Base-by-base conservation (phyloP, 2,113 vertebrate species). In the Corvus moneduloides region DNA sequence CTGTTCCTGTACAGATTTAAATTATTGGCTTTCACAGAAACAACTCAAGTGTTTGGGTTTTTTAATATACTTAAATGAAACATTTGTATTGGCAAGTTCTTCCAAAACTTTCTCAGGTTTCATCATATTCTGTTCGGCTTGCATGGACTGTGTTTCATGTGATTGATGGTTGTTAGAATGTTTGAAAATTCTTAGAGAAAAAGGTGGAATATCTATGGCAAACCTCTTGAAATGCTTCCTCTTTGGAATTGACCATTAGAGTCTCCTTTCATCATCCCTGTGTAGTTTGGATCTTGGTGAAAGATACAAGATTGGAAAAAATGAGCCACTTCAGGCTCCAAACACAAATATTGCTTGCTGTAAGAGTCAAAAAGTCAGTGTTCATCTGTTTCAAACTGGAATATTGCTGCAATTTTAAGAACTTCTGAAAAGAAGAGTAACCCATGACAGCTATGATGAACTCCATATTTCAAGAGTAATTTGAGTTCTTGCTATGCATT, bases 301-400 rank as follows among this genome's bases (percentile, higher is more conserved):
- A 28, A 78, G 58, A 11, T 37, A 75, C 7, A 24, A 46, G 30
- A 10, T 33, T n/a, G 33, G 5, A 48, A 7, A 77, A 84, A 72
- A 11, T 0, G 0, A 84, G 7, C 58, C 27, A 7, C 35, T 35
- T 62, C 8, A 13, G 3, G 2, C 43, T 85, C 11, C 63, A 61
- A 17, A 52, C 10, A 41, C 46, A 49, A 54, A 46, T 37, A 12
- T 1, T 72, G 17, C 55, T 83, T 73, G 27, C 48, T 51, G 1
- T 8, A 32, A 39, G 59, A 84, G 30, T 9, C 13, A 27, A 54
- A 67, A 88, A 62, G 56, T 30, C 62, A 32, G 2, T 21, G n/a
- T 71, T 66, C 13, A 54, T 16, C 35, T 37, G 30, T 66, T 93
- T 49, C 2, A 10, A 48, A 69, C 37, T 58, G 46, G 11, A 84